Base-by-base conservation (phyloP, 2,888 invertebrate genomes). In the Gryllus longicercus region DNA sequence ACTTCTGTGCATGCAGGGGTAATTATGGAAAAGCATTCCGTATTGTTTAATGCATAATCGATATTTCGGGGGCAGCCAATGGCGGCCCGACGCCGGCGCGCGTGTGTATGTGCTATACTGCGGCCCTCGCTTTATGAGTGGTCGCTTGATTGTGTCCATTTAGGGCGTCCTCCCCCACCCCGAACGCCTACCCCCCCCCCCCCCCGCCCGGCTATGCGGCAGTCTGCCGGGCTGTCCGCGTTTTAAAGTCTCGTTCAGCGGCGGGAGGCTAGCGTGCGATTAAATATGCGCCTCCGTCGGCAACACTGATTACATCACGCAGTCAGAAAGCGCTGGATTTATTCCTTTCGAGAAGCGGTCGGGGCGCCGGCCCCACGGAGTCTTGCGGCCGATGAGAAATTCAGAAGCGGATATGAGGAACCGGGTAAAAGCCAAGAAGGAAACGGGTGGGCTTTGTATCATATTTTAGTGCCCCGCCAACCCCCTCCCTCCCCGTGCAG, bases 41-140 rank as follows among this genome's bases (percentile, higher is more conserved):
- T 80, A 79, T 80, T 80, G 74, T 80, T 80, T 80, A 80, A 80
- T 80, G 80, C 49, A 77, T 78, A 80, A 80, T 80, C 80, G 74
- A 80, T 80, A 78, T 11, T 76, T 2, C 14, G 76, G 23, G 76
- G 23, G 23, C 11, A 38, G 25, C 76, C 76, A 63, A 63, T 63
- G 63, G 63, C 63, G 8, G 63, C 8, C 16, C n/a, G 14, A 0
- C 4, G 63, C 8, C 3, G 63, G 16, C n/a, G 63, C 63, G 63
- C 63, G 63, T 63, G 63, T 63, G 63, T 63, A n/a, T 63, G 63
- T 63, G 63, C 63, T 63, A 63, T 63, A 63, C 16, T 4, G 4
- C 16, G n/a, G n/a, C 16, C 63, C 63, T 63, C 63, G 14, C 63
- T 63, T 63, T 63, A 63, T 14, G 63, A 63, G 63, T 63, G 63